Evolutionary conservation across 2,888 invertebrate species (phyloP), one percentile per base, ranked within the genome.

Genomic region (Diploptera punctata): DNA sequence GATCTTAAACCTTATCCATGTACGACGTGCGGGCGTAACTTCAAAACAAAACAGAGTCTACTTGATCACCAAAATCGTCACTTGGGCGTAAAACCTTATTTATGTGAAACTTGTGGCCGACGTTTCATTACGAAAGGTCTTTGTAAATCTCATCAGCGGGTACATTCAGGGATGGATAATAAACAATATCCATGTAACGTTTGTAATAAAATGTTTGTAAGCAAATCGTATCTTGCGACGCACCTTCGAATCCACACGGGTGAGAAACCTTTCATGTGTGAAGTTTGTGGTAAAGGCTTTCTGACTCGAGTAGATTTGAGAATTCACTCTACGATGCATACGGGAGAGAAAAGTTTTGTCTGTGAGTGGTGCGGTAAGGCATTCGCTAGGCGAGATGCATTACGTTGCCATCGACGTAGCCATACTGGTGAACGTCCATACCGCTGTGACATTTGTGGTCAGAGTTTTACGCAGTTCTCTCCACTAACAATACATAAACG

Each of bases 391-490:
- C 81, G 87, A n/a, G 88, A 88, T 72, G 88, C 88, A 0, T 78
- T 88, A 9, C 81, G 87, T 43, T 88, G 88, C 76, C 88, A 88
- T 77, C 81, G 85, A 71, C 81, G 88, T 70, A 87, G 87, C 3
- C 88, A 88, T 77, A 88, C 88, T 0, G 87, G 87, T 0, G 87
- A 87, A 80, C 79, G 87, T 70, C 87, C 87, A 0, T 88, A 87
- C 75, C 83, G 84, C 74, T 89, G 89, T 79, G 87, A 88, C 75
- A 82, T 87, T 18, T 89, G 89, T 76, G 87, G 87, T 0, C 88
- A 88, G 80, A 86, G 87, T 5, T 89, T 89, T 76, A 88, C 88
- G 0, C 89, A 89, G 76, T 88, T 88, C 77, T 87, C 88, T n/a
- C 88, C 88, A 5, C 87, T 89, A 86, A 87, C 87, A 0, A 88